Conservation (phyloP, 2,888 invertebrate species). For the Andrena hattorfiana region DNA sequence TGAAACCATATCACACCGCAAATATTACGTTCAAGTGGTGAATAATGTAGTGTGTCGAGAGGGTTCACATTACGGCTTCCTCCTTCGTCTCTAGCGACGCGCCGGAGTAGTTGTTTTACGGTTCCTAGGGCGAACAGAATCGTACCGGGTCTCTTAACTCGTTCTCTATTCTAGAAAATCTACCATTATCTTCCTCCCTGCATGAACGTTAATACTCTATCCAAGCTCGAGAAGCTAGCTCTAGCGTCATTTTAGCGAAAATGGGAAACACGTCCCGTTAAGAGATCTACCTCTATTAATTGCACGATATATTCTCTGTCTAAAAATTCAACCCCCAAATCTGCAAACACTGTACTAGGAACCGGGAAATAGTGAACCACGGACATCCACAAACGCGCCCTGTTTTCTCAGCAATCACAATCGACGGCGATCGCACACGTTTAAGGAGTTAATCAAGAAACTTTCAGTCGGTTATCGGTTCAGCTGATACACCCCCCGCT, state of each 20-base stretch:
- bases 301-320: not conserved
- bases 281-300: too few species aligned
- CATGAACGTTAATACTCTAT: not conserved
- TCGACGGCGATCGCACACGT: not conserved
- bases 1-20: slow-evolving; percentile 58
- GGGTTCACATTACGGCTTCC: slow-evolving; percentile 51
- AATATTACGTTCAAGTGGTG: slow-evolving; percentile 61
- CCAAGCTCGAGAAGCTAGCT: not conserved
- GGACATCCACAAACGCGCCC: not conserved
- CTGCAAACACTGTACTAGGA: not conserved
- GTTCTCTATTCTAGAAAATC: slow-evolving; percentile 7
- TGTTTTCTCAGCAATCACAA: not conserved
- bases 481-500: not conserved
- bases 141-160: slow-evolving; percentile 19
- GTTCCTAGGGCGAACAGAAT: slow-evolving; percentile 30
- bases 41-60: slow-evolving; percentile 58
- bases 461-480: slow-evolving; percentile 8
- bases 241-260: not conserved
- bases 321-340: not conserved
- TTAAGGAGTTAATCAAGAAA: slow-evolving; percentile 21
- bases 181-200: not conserved
- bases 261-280: not conserved
- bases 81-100: slow-evolving; percentile 29
- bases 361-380: not conserved
- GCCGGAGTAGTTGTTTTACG: slow-evolving; percentile 43